Conservation (phyloP, 2,888 invertebrate species). For the Ormyrus nitidulus region DNA sequence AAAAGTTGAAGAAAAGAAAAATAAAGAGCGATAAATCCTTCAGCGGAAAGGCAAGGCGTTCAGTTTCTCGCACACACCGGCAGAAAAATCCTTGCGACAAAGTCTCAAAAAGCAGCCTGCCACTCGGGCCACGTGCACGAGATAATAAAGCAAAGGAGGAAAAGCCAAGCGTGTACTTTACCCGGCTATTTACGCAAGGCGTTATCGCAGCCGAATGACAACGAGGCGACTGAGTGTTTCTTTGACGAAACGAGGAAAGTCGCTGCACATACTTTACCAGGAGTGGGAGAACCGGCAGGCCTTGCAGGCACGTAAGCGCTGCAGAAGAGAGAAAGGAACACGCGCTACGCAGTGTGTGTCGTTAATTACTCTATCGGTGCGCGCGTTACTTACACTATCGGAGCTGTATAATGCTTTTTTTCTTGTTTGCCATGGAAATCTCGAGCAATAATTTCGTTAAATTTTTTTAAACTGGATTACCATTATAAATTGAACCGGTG, state of each 20-base stretch:
- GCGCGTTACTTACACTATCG: not conserved
- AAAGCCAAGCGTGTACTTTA: conserved; percentile 9
- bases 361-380: conserved; percentile 22
- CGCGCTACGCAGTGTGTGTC: not conserved
- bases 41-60: not conserved
- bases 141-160: conserved; percentile 17
- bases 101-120: not conserved
- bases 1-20: conserved; percentile 23
- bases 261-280: not conserved
- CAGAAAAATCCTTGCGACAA: too few species aligned
- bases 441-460: too few species aligned
- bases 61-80: too few species aligned
- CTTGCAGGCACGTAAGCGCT: conserved; percentile 2
- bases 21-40: conserved; percentile 40
- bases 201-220: conserved; percentile 44
- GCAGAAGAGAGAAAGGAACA: too few species aligned
- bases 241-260: not conserved
- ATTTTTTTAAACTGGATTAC: too few species aligned
- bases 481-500: too few species aligned
- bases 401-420: not conserved
- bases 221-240: conserved; percentile 4
- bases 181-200: conserved; percentile 43
- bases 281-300: not conserved
- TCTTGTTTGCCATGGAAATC: too few species aligned
- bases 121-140: not conserved